Conservation (phyloP, 1,140 invertebrate genomes). For the Solen grandis region DNA sequence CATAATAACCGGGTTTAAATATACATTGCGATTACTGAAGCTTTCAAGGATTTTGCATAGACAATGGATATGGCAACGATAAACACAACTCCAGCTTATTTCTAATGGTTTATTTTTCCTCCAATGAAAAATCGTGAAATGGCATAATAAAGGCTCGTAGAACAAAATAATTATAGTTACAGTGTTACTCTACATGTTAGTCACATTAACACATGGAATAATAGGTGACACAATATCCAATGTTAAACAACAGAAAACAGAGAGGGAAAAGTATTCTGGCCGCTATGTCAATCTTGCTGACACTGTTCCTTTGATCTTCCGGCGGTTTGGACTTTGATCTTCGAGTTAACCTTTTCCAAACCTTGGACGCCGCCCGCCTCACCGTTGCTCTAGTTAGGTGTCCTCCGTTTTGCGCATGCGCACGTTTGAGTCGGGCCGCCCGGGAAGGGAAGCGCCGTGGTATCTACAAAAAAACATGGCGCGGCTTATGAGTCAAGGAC, state of each 20-base stretch:
- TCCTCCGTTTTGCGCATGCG: conserved; percentile 9
- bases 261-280: conserved; percentile 82
- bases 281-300: conserved; percentile 82
- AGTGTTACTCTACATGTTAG: too few species aligned
- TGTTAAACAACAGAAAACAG: conserved; percentile 81
- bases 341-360: conserved; percentile 35
- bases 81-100: too few species aligned
- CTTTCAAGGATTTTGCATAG: too few species aligned
- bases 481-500: not conserved
- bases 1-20: too few species aligned
- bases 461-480: not conserved
- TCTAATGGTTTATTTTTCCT: too few species aligned
- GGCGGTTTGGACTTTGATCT: conserved; percentile 13
- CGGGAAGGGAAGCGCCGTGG: not conserved
- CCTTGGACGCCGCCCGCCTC: conserved; percentile 46
- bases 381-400: conserved; percentile 33
- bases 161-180: too few species aligned
- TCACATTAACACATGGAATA: too few species aligned
- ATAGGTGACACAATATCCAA: conserved; percentile 82
- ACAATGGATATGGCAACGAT: too few species aligned
- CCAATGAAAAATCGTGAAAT: too few species aligned
- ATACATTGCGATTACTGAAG: too few species aligned
- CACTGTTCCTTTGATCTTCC: conserved; percentile 68
- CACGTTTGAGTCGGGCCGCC: not conserved
- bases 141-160: too few species aligned